Conservation (phyloP, 2,888 invertebrate species). For the Embidobia sp. region DNA sequence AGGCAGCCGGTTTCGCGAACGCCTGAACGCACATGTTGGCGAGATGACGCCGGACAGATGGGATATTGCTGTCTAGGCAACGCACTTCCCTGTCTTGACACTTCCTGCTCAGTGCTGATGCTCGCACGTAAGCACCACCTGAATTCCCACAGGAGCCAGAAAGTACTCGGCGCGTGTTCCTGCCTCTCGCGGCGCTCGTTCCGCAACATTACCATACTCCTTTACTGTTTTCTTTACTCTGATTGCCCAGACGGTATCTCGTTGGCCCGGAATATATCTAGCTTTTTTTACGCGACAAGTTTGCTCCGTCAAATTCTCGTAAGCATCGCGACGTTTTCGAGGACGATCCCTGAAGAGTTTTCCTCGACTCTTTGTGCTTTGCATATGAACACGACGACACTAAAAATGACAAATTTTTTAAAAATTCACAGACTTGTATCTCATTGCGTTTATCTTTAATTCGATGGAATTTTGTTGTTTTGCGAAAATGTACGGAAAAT, state of each 20-base stretch:
- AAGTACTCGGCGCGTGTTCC: slow-evolving; percentile 61
- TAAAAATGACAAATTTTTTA: too few relatives aligned
- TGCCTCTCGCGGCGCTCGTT: slow-evolving; percentile 32
- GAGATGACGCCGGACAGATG: slow-evolving; percentile 78
- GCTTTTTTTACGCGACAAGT: slow-evolving; percentile 53
- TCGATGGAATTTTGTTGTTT: too few relatives aligned
- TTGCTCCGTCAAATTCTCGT: slow-evolving; percentile 30
- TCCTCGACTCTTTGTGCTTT: slow-evolving; percentile 11
- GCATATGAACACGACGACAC: too few relatives aligned
- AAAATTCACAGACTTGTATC: too few relatives aligned
- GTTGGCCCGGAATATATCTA: slow-evolving; percentile 29
- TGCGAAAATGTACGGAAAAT: too few relatives aligned
- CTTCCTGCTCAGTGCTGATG: slow-evolving; percentile 70
- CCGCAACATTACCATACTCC: slow-evolving; percentile 71
- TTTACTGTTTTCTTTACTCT: slow-evolving; percentile 54
- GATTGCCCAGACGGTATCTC: slow-evolving; percentile 47
- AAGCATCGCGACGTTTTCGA: neutral
- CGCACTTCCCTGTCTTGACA: slow-evolving; percentile 71
- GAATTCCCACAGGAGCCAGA: slow-evolving; percentile 72
- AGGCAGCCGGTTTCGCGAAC: slow-evolving; percentile 64
- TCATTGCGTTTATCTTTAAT: too few relatives aligned
- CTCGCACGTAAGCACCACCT: slow-evolving; percentile 51
- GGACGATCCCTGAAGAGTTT: slow-evolving; percentile 24
- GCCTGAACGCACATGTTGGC: slow-evolving; percentile 73
- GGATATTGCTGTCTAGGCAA: slow-evolving; percentile 75